Percentiles rank a stretch among this genome's conserved stretches.
These are phyloP conservation scores for Plagiodera versicolora DNA, from an alignment of 2,888 invertebrate species.

Conservation along the genomic window DNA sequence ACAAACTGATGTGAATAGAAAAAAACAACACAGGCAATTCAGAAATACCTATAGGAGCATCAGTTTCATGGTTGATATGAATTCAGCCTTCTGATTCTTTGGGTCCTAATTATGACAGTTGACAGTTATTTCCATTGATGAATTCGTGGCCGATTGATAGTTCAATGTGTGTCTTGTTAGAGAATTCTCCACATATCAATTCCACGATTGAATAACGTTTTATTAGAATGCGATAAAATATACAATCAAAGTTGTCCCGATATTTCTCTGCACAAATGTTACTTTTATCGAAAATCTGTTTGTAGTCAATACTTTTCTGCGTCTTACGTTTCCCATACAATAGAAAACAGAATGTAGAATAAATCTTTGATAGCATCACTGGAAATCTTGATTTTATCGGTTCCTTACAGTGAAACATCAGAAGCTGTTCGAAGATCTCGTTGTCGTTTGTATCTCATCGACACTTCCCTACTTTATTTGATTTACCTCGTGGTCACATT, in stretches of 20 bases:
- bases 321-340: background rate
- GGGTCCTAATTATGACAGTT: too few species aligned
- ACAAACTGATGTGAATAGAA: too few species aligned
- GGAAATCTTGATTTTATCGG: conserved; percentile 25
- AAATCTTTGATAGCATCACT: background rate
- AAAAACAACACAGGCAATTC: too few species aligned
- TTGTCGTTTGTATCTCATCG: conserved; percentile 23
- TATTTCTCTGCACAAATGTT: background rate
- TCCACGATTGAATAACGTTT: too few species aligned
- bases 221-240: too few species aligned
- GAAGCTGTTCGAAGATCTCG: conserved; percentile 30
- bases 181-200: too few species aligned
- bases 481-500: background rate
- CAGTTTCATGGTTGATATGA: too few species aligned
- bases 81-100: too few species aligned
- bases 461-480: background rate
- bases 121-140: too few species aligned
- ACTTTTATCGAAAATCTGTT: background rate
- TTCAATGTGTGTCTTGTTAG: too few species aligned
- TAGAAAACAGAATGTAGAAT: background rate
- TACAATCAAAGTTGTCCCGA: background rate
- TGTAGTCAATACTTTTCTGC: background rate
- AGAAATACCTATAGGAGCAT: too few species aligned
- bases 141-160: too few species aligned
- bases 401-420: conserved; percentile 24